Evolutionary conservation across 2,888 invertebrate species (phyloP).

Genomic region (Corbicula japonica): DNA sequence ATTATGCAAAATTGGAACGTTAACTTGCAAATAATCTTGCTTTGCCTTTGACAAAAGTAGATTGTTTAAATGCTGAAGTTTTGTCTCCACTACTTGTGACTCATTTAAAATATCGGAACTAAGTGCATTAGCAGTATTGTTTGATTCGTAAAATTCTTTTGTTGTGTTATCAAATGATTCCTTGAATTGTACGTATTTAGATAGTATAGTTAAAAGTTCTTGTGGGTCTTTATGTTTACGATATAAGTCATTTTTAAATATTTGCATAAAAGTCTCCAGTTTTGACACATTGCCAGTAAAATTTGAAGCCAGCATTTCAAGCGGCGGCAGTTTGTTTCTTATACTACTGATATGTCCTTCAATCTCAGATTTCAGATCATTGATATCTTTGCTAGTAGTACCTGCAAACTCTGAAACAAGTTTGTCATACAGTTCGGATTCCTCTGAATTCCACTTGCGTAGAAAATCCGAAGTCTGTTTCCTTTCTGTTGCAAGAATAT

Average conservation of each 20-base stretch:
- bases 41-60: conserved; percentile 27
- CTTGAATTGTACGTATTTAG: background rate
- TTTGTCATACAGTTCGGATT: too few relatives aligned
- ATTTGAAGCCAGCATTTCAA: too few relatives aligned
- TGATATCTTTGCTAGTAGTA: too few relatives aligned
- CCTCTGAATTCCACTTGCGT: too few relatives aligned
- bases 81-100: background rate
- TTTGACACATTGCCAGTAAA: too few relatives aligned
- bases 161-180: background rate
- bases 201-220: background rate
- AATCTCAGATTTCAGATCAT: too few relatives aligned
- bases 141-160: background rate
- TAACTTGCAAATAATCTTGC: conserved; percentile 20
- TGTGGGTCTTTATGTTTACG: background rate
- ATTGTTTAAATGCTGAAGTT: background rate
- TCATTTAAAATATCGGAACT: background rate
- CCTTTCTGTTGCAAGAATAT: too few relatives aligned
- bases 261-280: background rate
- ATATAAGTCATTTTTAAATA: background rate
- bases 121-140: background rate
- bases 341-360: too few relatives aligned
- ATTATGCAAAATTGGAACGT: conserved; percentile 2
- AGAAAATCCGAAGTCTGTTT: too few relatives aligned
- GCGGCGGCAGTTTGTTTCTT: too few relatives aligned
- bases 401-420: too few relatives aligned